Base-by-base conservation (phyloP, 1,140 invertebrate genomes). In the Maconellicoccus hirsutus region DNA sequence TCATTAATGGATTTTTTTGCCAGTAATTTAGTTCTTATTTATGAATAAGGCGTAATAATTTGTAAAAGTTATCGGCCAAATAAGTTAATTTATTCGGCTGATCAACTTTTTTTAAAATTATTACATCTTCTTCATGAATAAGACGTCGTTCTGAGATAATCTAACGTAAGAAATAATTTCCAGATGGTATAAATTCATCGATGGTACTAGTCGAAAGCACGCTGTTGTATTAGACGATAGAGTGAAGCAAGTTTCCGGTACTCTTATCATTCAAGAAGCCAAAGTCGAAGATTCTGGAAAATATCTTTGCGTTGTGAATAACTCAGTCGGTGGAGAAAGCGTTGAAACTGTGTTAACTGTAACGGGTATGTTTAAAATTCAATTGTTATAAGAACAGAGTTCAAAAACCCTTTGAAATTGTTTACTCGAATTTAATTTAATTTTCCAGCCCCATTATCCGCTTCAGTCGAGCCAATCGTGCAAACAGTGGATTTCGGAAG, bases 151-250 rank as follows among this genome's bases (percentile, higher is more conserved):
- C 21, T 39, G 2, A 33, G 27, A 33, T 33, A 3, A 33, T 70
- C 16, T 70, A 19, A 29, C 25, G 10, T 26, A 16, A 6, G 25
- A 7, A 7, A 59, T 59, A 22, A 19, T 4, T 66, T 66, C 27
- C 86, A 95, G 92, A 84, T 94, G 92, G 92, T 94, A 92, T 82
- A 95, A 95, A 78, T 94, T 94, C 79, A 88, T 92, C 73, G 92
- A 94, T 74, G 90, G 90, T 25, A 89, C 89, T 0, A 86, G 85
- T 2, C 84, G 89, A 29, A 92, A 93, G 77, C 89, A 92, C 78
- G 88, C 90, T 21, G 91, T 95, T 2, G 84, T 86, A 42, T 80
- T 94, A 69, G 89, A 92, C 77, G 92, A 95, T 63, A 86, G 92
- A 74, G 88, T 95, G 1, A 91, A 92, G 76, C 93, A 95, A 82